phyloP scores from a whole-genome alignment of 1,140 invertebrate genomes.

The Papilio aristodemus region DNA sequence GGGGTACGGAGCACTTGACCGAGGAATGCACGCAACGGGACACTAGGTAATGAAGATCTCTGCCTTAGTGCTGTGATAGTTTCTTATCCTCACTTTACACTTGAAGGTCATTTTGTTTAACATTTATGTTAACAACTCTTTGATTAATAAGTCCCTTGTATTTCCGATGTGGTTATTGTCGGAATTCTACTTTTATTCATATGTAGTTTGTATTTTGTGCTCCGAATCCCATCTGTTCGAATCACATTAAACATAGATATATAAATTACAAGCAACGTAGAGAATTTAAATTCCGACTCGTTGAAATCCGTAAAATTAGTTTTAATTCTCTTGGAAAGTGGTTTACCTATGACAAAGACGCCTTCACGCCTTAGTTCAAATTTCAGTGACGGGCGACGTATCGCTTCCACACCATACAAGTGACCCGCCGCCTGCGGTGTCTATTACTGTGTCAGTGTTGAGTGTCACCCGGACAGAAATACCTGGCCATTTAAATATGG shows the following conservation, averaged over 20 bases:
- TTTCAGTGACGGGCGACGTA: conserved; percentile 39
- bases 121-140: not conserved
- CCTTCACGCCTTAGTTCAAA: not conserved
- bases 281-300: not conserved
- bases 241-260: no score
- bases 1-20: not conserved
- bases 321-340: not conserved
- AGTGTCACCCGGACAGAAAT: conserved; percentile 59
- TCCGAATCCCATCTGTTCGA: no score
- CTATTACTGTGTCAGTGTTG: conserved; percentile 52
- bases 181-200: no score
- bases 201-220: no score
- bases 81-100: not conserved
- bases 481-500: conserved; percentile 54
- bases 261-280: not conserved
- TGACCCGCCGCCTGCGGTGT: conserved; percentile 38
- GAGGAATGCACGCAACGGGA: conserved; percentile 1
- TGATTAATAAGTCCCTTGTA: not conserved
- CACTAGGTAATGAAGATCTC: not conserved
- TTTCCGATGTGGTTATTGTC: no score
- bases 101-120: conserved; percentile 1
- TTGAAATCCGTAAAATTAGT: conserved; percentile 1
- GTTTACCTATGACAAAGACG: conserved; percentile 21
- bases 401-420: conserved; percentile 48
- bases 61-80: not conserved